phyloP scores from a whole-genome alignment of 1,140 invertebrate genomes.

The Mercenaria mercenaria region DNA sequence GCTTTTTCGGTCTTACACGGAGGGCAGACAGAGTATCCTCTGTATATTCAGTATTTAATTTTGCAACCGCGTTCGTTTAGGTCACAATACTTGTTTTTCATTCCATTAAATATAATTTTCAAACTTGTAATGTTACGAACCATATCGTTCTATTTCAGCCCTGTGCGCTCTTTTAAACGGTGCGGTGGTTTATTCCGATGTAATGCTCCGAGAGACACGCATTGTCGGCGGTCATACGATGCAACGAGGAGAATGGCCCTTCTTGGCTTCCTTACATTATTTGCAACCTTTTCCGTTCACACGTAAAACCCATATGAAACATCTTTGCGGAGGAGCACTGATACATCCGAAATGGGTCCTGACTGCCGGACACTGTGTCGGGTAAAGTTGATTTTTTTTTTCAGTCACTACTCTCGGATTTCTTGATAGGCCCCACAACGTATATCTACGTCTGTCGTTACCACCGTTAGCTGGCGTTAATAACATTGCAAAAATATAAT shows the following conservation, averaged over 20 bases:
- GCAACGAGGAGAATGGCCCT: slow-evolving; percentile 35
- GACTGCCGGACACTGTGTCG: slow-evolving; percentile 45
- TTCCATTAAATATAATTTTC: too few species aligned
- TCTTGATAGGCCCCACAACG: background rate
- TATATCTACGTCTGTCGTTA: too few species aligned
- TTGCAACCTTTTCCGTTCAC: slow-evolving; percentile 45
- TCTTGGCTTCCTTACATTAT: slow-evolving; percentile 44
- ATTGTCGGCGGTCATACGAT: slow-evolving; percentile 23
- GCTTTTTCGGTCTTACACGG: too few species aligned
- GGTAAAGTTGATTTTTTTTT: background rate
- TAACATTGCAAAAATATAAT: too few species aligned
- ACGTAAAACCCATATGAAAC: slow-evolving; percentile 37
- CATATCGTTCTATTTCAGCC: slow-evolving; percentile 90
- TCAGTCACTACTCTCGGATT: background rate
- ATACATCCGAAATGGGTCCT: slow-evolving; percentile 37
- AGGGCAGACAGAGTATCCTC: too few species aligned
- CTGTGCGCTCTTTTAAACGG: slow-evolving; percentile 82
- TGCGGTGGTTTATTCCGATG: slow-evolving; percentile 65
- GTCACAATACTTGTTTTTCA: too few species aligned
- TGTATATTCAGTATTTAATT: too few species aligned
- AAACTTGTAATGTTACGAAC: too few species aligned
- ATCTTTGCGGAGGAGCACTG: slow-evolving; percentile 35
- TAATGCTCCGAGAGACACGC: slow-evolving; percentile 85
- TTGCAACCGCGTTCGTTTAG: too few species aligned
- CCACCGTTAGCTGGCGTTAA: too few species aligned